Evolutionary conservation across 1,140 invertebrate species (phyloP).

Genomic region (Drosophila melanica): DNA sequence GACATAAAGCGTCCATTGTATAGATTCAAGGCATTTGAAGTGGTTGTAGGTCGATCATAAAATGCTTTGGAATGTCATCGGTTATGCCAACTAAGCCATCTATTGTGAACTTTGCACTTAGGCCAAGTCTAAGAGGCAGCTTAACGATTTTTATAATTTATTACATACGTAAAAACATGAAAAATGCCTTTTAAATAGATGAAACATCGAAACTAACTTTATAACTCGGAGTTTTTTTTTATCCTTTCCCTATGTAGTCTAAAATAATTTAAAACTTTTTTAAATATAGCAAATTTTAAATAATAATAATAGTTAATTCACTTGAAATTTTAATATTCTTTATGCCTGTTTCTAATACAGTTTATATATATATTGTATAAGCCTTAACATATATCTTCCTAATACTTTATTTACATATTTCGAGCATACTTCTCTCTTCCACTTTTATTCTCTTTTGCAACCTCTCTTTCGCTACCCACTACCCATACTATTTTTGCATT

Average conservation of each 20-base stretch:
- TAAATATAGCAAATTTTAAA: too few species aligned
- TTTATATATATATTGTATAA: neutral
- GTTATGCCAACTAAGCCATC: constrained; percentile 14
- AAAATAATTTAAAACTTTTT: too few species aligned
- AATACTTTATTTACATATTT: neutral
- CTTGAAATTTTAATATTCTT: too few species aligned
- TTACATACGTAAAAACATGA: too few species aligned
- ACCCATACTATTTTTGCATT: constrained; percentile 11
- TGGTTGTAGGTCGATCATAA: neutral
- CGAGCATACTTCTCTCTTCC: neutral
- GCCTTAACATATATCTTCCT: too few species aligned
- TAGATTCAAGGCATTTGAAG: constrained; percentile 10
- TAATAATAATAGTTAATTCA: too few species aligned
- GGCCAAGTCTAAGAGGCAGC: neutral
- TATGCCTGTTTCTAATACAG: too few species aligned
- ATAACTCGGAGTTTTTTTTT: too few species aligned
- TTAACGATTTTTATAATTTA: constrained; percentile 14
- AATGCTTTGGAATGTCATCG: constrained; percentile 22
- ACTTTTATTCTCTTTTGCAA: neutral
- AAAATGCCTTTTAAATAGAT: too few species aligned
- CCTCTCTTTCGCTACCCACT: neutral
- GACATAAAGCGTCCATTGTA: constrained; percentile 14
- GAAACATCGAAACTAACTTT: too few species aligned
- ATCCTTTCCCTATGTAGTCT: too few species aligned
- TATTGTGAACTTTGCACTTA: constrained; percentile 19